Base-by-base conservation (phyloP, 2,113 vertebrate species). In the Podarcis raffonei region DNA sequence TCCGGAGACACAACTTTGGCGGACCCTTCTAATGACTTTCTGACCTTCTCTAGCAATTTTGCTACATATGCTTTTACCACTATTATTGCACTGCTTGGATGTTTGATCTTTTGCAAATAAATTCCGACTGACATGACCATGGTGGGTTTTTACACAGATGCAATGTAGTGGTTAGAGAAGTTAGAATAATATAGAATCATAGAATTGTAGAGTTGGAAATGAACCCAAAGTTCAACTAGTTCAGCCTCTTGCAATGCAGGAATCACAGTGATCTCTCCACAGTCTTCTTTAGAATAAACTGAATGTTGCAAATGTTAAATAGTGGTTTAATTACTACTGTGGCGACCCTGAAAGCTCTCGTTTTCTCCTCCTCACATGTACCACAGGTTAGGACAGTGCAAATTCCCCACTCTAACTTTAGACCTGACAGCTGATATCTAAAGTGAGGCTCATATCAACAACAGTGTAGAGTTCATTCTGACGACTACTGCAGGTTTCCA, bases 401-500 rank as follows among this genome's bases (percentile, higher is more conserved):
- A 23, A 1, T 37, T 22, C 16, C 66, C 11, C 23, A 71, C 12
- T 2, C 13, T 48, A 59, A 80, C 3, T 3, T 30, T 48, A 59
- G 22, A 72, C 37, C 62, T 9, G 20, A 62, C 53, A 84, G 39
- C 1, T n/a, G 25, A 72, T 22, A 74, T 53, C 11, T n/a, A 48
- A 27, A 82, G 39, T 92, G 84, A 83, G 89, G 91, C 39, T 87
- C 90, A 84, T 0, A 0, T 86, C 88, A 90, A 81, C 88, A 90
- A 81, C 88, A 81, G 59, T 25, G 0, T 83, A 87, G 87, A 92
- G 79, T 78, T 84, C 30, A 16, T 48, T 87, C 90, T 87, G 92
- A 89, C 74, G 20, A 87, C 87, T 87, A 92, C 93, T 91, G 91
- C 91, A 89, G 89, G 84, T 91, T 93, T 92, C 89, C 90, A 87